phyloP scores from a whole-genome alignment of 2,113 vertebrate species.

The Marcusenius ussheri region DNA sequence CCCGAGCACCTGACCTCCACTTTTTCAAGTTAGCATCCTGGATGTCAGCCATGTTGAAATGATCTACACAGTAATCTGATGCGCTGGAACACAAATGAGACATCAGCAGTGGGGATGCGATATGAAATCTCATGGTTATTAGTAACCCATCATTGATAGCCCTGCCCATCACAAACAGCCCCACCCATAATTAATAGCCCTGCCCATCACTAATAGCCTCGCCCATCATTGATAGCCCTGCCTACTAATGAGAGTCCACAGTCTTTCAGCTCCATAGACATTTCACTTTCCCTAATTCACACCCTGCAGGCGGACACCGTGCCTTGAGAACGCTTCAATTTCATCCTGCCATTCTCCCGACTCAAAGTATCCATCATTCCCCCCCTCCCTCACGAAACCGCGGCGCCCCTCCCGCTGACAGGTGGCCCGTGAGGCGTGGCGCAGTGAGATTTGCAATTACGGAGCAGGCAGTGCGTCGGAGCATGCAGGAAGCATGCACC shows the following conservation, averaged over 20 bases:
- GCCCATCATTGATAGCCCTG: neutral
- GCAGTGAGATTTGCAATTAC: neutral
- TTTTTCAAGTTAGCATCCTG: neutral
- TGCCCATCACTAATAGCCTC: neutral
- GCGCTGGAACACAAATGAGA: neutral
- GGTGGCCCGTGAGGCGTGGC: neutral
- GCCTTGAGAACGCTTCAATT: neutral
- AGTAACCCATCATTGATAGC: neutral
- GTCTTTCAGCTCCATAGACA: neutral
- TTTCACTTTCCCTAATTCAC: neutral
- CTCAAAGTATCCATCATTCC: neutral
- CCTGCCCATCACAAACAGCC: neutral
- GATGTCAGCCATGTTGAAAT: neutral
- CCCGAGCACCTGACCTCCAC: neutral
- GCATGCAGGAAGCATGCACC: neutral
- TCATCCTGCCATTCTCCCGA: neutral
- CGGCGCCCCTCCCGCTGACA: neutral
- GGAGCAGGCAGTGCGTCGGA: neutral
- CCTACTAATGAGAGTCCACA: neutral
- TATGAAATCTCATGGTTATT: neutral
- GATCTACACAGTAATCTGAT: neutral
- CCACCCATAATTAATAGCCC: neutral
- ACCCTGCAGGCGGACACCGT: neutral
- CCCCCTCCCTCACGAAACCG: neutral
- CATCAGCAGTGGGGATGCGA: neutral